These are phyloP conservation scores for Chelonus formosanus DNA, from an alignment of 2,888 invertebrate species.

Conservation along the genomic window DNA sequence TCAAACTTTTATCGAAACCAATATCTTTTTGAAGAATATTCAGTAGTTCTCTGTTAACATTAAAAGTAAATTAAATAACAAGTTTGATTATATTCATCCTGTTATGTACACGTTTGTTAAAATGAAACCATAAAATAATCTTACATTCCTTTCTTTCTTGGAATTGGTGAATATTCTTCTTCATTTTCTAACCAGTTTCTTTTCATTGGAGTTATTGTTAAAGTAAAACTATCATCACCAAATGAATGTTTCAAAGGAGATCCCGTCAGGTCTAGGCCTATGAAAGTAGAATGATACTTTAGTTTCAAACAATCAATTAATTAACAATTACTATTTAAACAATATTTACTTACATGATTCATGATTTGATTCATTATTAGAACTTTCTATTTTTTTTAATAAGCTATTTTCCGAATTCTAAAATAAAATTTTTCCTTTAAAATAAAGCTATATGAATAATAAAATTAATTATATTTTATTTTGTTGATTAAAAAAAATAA, in stretches of 20 bases:
- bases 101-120: conserved; percentile 46
- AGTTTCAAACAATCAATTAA: no score
- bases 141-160: no score
- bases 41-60: conserved; percentile 40
- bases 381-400: no score
- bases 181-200: conserved; percentile 48
- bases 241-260: conserved; percentile 51
- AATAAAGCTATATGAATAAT: no score
- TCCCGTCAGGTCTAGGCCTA: conserved; percentile 48
- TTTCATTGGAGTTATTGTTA: conserved; percentile 38
- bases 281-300: not conserved
- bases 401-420: no score
- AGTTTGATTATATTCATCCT: conserved; percentile 37
- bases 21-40: conserved; percentile 42
- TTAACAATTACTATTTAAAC: no score
- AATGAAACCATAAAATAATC: not conserved
- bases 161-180: conserved; percentile 38
- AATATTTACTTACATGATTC: no score
- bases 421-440: no score
- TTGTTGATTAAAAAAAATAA: no score
- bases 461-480: no score
- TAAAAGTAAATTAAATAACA: not conserved
- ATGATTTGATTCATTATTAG: no score
- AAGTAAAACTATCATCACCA: conserved; percentile 42
- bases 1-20: conserved; percentile 32